phyloP scores from a whole-genome alignment of 2,113 vertebrate species.

The Polypterus senegalus region DNA sequence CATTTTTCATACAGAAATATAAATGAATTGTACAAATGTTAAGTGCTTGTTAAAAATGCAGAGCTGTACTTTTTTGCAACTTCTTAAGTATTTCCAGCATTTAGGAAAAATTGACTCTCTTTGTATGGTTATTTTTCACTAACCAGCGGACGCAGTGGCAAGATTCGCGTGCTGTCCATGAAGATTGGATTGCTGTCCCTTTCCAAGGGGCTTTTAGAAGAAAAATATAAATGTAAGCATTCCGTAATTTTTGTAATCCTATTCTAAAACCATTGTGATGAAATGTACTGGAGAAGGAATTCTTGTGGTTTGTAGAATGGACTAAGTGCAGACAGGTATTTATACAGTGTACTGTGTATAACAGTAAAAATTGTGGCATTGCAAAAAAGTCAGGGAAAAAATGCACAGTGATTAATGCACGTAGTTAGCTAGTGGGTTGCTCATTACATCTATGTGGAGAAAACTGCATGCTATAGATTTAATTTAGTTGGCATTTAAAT shows the following conservation, averaged over 20 bases:
- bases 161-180: slow-evolving; percentile 84
- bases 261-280: background rate
- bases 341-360: no score
- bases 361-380: no score
- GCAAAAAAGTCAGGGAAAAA: no score
- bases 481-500: no score
- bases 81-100: no score
- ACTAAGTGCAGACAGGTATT: no score
- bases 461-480: no score
- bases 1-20: background rate
- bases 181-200: slow-evolving; percentile 91
- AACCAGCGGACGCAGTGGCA: slow-evolving; percentile 80
- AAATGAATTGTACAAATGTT: background rate
- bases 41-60: background rate
- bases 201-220: slow-evolving; percentile 87
- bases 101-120: background rate
- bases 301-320: no score
- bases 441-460: no score
- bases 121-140: background rate
- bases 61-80: no score
- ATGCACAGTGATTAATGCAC: no score
- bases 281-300: background rate
- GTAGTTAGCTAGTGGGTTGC: no score
- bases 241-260: background rate
- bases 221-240: slow-evolving; percentile 92